Evolutionary conservation across 2,797 vertebrate species (phyloP), one percentile per base, ranked within the genome.

Genomic region (Acanthornis magna): DNA sequence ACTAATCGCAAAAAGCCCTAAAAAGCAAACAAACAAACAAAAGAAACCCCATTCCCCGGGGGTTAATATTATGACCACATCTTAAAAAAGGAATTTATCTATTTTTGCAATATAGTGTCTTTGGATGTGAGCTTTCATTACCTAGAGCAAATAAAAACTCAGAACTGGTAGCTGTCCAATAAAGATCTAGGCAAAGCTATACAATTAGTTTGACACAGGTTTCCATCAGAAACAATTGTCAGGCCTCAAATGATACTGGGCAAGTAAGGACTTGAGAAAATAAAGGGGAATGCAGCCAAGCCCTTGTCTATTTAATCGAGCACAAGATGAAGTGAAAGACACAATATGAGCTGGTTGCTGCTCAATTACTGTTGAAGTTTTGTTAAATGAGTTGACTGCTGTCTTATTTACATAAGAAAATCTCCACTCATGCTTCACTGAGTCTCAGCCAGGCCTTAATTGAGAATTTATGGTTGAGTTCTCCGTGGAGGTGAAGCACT

Each of bases 341-440:
- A 1, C 38, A 89, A 47, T 63, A 71, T 29, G 80, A 96, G 63
- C 22, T 72, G 66, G 48, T 80, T 63, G 61, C 63, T 88, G 36
- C 74, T 94, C 93, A 95, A 81, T 95, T 96, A 86, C 77, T 77
- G 42, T 22, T 79, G 47, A 71, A 81, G 51, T 73, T 92, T 76
- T 78, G 60, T 77, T 92, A 89, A 96, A 93, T 87, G 81, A 82
- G 57, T 78, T 83, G 51, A 73, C 58, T 85, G 51, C 53, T 88
- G 45, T 68, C 70, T 95, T 94, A 96, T 97, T 97, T 96, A 93
- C 67, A 77, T 89, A 85, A 93, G 70, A 95, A 96, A 92, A 96
- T 88, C 63, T 85, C 58, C 32, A 43, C 70, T 92, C 82, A 74
- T 76, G 92, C 85, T 96, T 96, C 89, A 76, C 50, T 65, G 85